Base-by-base conservation (phyloP, 2,113 vertebrate genomes). In the Passer domesticus region DNA sequence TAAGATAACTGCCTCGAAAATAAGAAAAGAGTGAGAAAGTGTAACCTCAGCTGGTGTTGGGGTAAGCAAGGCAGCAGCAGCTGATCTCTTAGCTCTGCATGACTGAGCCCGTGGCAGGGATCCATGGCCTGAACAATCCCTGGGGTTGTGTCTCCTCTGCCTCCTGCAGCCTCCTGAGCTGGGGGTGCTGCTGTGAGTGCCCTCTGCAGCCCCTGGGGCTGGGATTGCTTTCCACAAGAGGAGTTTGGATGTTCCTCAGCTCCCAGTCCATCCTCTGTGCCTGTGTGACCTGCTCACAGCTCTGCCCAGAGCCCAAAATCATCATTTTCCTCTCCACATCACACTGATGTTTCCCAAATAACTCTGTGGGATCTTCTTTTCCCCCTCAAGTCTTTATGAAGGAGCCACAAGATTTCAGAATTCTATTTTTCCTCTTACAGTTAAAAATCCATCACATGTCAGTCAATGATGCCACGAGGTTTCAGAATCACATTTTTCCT, bases 31-130 rank as follows among this genome's bases (percentile, higher is more conserved):
- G 89, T 41, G 96, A 91, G 95, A 90, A 94, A 37, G 24, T 92
- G 96, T 96, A 97, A 97, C 94, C 89, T 68, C 96, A 97, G 95
- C 96, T 70, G 87, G 68, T 22, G 87, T 78, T 60, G 33, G 90
- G 75, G 66, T 64, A 25, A 56, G 92, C 56, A 10, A 41, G 86
- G 94, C 78, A 81, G 92, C 95, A 92, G 93, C 95, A 96, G 92
- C 96, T 94, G 93, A 92, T 97, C 95, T 31, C 41, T 97, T 50
- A 66, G 98, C 96, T 98, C 96, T 87, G 97, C 98, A 96, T 98
- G 97, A 90, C 92, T 59, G 95, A 88, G 5, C 4, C 76, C 31
- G 53, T 89, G 96, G 96, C 97, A 92, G 39, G 13, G 41, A 23
- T 74, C 98, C 97, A 89, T 2, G 24, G 33, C 20, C 35, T 1